phyloP scores from a whole-genome alignment of 2,797 vertebrate species.

The Gastrophryne carolinensis region DNA sequence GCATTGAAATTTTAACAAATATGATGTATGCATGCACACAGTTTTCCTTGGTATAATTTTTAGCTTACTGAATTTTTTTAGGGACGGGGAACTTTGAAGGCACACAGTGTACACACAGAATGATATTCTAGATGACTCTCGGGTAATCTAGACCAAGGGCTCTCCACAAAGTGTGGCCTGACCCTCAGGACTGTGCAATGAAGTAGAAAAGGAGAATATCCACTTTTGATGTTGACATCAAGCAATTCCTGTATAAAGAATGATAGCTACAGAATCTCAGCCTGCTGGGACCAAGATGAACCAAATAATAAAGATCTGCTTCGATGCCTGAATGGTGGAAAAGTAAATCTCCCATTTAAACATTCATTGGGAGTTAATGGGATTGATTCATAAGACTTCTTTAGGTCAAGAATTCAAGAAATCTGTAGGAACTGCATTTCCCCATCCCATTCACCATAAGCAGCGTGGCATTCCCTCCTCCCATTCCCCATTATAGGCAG shows the following conservation, averaged over 20 bases:
- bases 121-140: conserved; percentile 32
- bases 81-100: conserved; percentile 20
- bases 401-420: too few species aligned
- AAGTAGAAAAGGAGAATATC: not conserved
- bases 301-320: not conserved
- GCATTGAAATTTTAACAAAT: not conserved
- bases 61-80: not conserved
- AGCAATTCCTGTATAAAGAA: conserved; percentile 7
- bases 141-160: conserved; percentile 11
- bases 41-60: not conserved
- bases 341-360: too few species aligned
- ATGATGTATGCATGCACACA: not conserved
- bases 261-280: not conserved
- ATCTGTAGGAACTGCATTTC: too few species aligned
- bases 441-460: too few species aligned
- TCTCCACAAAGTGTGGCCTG: not conserved
- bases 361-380: too few species aligned
- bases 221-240: conserved; percentile 30
- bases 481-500: too few species aligned
- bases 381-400: too few species aligned
- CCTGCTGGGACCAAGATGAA: not conserved
- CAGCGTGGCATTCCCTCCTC: too few species aligned
- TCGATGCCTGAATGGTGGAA: not conserved
- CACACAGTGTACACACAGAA: conserved; percentile 6
- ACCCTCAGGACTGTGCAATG: conserved; percentile 5